A percentile compares a stretch with the other conserved stretches of the same genome.
Conservation (phyloP, 2,797 vertebrate species). For the Muscicapa striata region DNA sequence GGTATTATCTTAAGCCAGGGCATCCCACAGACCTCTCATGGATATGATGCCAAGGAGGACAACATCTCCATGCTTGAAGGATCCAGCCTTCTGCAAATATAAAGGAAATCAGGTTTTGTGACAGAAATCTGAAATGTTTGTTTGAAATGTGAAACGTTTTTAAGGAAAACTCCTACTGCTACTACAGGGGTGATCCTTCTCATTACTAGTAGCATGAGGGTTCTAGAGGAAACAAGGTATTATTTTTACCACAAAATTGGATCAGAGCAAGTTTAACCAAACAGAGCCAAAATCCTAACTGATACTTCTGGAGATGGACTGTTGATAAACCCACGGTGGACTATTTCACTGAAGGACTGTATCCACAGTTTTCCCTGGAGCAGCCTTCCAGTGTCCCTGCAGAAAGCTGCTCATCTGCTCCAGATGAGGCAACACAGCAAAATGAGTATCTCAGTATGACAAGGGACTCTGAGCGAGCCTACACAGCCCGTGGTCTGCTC, state of each 20-base stretch:
- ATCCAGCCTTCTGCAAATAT: background rate
- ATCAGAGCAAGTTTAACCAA: background rate
- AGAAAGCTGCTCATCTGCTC: background rate
- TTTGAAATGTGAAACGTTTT: background rate
- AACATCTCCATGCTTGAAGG: background rate
- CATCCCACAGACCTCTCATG: background rate
- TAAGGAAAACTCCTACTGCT: background rate
- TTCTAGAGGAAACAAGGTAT: fast-evolving
- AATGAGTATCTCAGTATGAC: background rate
- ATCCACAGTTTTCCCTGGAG: background rate
- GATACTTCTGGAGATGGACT: background rate
- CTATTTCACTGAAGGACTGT: background rate
- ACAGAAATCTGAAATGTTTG: background rate
- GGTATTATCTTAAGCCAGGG: background rate
- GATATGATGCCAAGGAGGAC: background rate
- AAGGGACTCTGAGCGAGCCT: background rate
- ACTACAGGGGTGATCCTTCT: background rate
- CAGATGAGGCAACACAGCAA: background rate
- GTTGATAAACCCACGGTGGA: background rate
- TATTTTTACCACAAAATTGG: background rate
- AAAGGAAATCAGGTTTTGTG: background rate
- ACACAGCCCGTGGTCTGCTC: background rate
- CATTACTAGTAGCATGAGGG: background rate
- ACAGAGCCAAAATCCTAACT: background rate
- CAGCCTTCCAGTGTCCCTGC: background rate